These are phyloP conservation scores for Etheostoma perlongum DNA, from an alignment of 2,797 vertebrate genomes.

Conservation along the genomic window DNA sequence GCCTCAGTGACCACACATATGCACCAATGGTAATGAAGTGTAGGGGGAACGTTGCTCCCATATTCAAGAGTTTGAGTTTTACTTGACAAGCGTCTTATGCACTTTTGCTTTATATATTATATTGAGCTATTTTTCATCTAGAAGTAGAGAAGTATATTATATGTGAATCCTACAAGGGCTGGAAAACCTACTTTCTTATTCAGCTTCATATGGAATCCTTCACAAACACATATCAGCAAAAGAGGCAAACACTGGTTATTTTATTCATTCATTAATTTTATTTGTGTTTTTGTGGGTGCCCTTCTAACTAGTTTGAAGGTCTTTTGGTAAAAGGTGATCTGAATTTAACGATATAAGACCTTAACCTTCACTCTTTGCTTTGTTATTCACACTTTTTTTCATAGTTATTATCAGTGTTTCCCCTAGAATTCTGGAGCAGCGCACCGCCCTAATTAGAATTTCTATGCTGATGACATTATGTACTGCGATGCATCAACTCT, in stretches of 20 bases:
- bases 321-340: not conserved
- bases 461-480: too few relatives aligned
- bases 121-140: not conserved
- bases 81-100: conserved; percentile 50
- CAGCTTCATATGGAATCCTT: not conserved
- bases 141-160: not conserved
- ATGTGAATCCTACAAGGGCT: not conserved
- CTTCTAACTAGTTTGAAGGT: not conserved
- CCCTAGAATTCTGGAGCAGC: too few relatives aligned
- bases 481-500: too few relatives aligned
- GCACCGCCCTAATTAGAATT: too few relatives aligned
- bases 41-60: conserved; percentile 25
- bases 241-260: not conserved
- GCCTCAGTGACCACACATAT: conserved; percentile 67
- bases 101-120: conserved; percentile 25
- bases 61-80: conserved; percentile 46
- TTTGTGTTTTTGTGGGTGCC: not conserved
- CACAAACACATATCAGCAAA: not conserved
- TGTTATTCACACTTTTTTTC: too few relatives aligned
- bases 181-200: not conserved
- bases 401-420: too few relatives aligned
- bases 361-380: too few relatives aligned
- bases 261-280: not conserved
- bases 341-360: too few relatives aligned
- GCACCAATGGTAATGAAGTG: conserved; percentile 41